Base-by-base conservation (phyloP, 2,888 invertebrate genomes). In the Diabrotica balteata region DNA sequence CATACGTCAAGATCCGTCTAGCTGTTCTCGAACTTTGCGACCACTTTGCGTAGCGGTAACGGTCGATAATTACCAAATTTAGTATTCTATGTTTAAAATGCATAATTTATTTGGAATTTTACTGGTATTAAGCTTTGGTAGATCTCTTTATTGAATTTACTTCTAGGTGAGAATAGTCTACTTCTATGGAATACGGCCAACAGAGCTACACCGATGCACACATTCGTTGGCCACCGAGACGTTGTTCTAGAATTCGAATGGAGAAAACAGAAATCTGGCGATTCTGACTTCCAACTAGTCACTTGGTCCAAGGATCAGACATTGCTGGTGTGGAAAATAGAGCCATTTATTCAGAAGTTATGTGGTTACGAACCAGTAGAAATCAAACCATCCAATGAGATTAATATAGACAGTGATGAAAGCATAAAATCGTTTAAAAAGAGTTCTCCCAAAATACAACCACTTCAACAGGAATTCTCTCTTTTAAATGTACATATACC, bases 281-380 rank as follows among this genome's bases (percentile, higher is more conserved):
- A 83, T 59, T 78, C 86, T 11, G 93, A 93, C 79, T 92, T 90
- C 79, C 95, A 97, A 81, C 85, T 98, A 55, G 91, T 97, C 0
- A 97, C 97, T 2, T 98, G 97, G 97, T 96, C 96, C 0, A 91
- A 95, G 80, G 97, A 98, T 86, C 96, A 97, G 80, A 94, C 93
- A 10, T 86, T 98, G 50, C 88, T 97, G 62, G 90, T 97, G 32
- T 97, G 97, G 94, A 90, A 91, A 79, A 93, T 97, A 79, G 95
- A 95, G 81, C 90, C 93, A 51, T 90, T 91, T 68, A 85, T 97
- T 71, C 90, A 95, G 75, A 94, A 94, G 85, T 86, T 93, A 79
- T 94, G 94, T 81, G 89, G 92, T 52, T 89, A 91, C 75, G 90
- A 90, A 79, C 88, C 90, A 68, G 88, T 88, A 49, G 88, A 81